Conservation (phyloP, 2,797 vertebrate genomes). For the Emydoidea blandingii region DNA sequence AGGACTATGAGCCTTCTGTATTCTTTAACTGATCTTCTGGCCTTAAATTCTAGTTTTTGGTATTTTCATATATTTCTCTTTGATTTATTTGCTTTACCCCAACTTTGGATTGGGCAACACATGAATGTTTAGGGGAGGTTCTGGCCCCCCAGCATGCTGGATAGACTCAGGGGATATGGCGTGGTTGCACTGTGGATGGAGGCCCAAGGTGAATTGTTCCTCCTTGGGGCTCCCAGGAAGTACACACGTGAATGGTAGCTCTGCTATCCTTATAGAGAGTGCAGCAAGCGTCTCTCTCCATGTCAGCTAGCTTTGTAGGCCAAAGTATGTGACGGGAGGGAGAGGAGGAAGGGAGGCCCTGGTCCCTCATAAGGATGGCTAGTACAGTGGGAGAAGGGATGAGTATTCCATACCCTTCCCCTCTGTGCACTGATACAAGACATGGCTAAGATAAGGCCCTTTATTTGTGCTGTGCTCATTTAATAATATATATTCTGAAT, state of each 20-base stretch:
- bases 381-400: not conserved
- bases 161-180: not conserved
- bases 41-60: not conserved
- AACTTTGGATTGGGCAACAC: not conserved
- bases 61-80: not conserved
- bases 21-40: not conserved
- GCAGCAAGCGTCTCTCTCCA: constrained; percentile 17
- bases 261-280: not conserved
- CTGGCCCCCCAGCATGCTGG: not conserved
- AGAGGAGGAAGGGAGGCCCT: not conserved
- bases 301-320: not conserved
- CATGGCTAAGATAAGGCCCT: not conserved
- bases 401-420: not conserved
- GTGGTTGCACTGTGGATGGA: not conserved
- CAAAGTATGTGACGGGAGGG: not conserved
- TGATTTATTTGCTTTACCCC: not conserved
- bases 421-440: not conserved
- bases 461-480: not conserved
- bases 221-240: not conserved
- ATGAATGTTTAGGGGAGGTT: not conserved
- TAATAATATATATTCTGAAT: not conserved
- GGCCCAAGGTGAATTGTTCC: accelerated
- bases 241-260: not conserved
- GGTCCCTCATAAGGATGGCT: not conserved
- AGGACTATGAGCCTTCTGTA: not conserved